phyloP scores from a whole-genome alignment of 2,888 invertebrate species.

The Nudaria mundana region DNA sequence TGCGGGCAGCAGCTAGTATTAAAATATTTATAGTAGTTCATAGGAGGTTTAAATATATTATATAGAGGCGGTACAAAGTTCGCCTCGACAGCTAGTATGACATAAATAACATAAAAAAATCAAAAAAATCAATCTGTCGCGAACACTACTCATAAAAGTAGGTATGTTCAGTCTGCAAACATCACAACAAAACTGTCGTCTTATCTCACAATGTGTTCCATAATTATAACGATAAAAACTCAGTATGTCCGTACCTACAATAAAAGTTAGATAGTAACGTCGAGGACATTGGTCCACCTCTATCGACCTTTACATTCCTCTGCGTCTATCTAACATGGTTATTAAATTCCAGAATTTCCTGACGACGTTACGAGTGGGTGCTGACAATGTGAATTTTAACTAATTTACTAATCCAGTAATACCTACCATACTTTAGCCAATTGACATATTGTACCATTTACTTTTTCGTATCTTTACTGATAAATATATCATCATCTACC shows the following conservation, averaged over 20 bases:
- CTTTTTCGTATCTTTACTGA: too few relatives aligned
- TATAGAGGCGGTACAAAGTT: too few relatives aligned
- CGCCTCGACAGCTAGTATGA: too few relatives aligned
- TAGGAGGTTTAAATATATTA: too few relatives aligned
- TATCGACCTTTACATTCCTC: constrained; percentile 16
- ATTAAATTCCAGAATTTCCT: constrained; percentile 41
- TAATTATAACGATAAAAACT: constrained; percentile 22
- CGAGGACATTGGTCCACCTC: constrained; percentile 20
- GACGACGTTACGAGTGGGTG: constrained; percentile 8
- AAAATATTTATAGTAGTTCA: too few relatives aligned
- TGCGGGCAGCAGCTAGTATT: too few relatives aligned
- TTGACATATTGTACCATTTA: too few relatives aligned
- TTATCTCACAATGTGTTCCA: constrained; percentile 19
- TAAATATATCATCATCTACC: too few relatives aligned
- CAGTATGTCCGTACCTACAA: constrained; percentile 20
- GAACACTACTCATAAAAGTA: constrained; percentile 8
- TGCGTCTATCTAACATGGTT: constrained; percentile 25
- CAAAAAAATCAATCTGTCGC: not conserved
- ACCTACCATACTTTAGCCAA: too few relatives aligned
- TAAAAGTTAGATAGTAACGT: constrained; percentile 24
- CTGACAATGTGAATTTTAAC: constrained; percentile 7
- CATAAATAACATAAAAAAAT: too few relatives aligned
- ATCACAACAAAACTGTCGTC: constrained; percentile 13
- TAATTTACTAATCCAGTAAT: too few relatives aligned
- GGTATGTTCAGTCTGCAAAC: constrained; percentile 3